phyloP scores from a whole-genome alignment of 1,140 invertebrate genomes.

The Pteromalus puparum region DNA sequence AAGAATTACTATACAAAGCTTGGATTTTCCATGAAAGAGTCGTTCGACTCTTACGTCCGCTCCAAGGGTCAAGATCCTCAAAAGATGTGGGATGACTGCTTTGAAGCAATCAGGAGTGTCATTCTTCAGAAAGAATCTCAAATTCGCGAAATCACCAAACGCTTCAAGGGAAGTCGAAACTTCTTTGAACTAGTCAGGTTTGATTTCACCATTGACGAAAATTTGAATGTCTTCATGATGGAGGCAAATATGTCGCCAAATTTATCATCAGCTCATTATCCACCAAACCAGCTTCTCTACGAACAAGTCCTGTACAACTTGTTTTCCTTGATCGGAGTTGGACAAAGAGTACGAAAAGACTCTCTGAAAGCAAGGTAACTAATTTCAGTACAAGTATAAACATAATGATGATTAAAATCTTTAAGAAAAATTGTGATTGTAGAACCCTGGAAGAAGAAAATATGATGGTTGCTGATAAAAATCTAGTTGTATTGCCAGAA shows the following conservation, averaged over 20 bases:
- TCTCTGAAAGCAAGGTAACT: slow-evolving; percentile 70
- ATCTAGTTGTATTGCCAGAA: slow-evolving; percentile 86
- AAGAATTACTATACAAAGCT: slow-evolving; percentile 85
- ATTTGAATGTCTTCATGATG: slow-evolving; percentile 92
- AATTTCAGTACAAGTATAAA: background rate
- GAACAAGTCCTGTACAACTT: slow-evolving; percentile 94
- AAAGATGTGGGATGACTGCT: slow-evolving; percentile 88
- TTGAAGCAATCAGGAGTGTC: slow-evolving; percentile 85
- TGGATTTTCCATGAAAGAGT: slow-evolving; percentile 90
- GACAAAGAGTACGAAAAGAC: slow-evolving; percentile 71
- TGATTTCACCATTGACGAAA: slow-evolving; percentile 93
- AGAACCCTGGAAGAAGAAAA: slow-evolving; percentile 75
- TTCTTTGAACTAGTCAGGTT: slow-evolving; percentile 97
- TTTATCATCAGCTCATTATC: slow-evolving; percentile 94
- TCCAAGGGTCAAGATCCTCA: slow-evolving; percentile 83
- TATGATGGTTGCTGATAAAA: slow-evolving; percentile 87
- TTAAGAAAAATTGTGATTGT: slow-evolving; percentile 49
- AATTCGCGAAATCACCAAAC: slow-evolving; percentile 77
- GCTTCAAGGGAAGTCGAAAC: slow-evolving; percentile 76
- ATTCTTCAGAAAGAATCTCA: slow-evolving; percentile 85
- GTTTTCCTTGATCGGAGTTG: slow-evolving; percentile 88
- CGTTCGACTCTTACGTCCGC: slow-evolving; percentile 88
- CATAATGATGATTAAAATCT: background rate
- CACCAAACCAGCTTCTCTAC: slow-evolving; percentile 90
- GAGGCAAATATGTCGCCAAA: slow-evolving; percentile 99